Evolutionary conservation across 1,140 invertebrate genomes (phyloP).

Genomic region (Schlechtendalia chinensis): DNA sequence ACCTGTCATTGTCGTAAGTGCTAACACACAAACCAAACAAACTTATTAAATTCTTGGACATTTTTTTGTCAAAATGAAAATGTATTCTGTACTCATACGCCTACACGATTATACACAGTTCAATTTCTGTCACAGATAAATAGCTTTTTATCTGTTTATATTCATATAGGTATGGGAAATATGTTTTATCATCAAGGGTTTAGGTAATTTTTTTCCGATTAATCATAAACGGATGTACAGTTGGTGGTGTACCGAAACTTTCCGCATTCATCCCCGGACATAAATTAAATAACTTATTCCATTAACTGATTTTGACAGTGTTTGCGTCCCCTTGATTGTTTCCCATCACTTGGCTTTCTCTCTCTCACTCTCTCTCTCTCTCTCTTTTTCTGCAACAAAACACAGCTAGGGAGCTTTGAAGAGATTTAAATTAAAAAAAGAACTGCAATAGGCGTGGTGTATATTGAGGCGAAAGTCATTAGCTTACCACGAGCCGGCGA

Average conservation of each 20-base stretch:
- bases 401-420: conserved; percentile 1
- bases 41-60: conserved; percentile 49
- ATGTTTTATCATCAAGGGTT: conserved; percentile 12
- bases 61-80: conserved; percentile 31
- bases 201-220: conserved; percentile 4
- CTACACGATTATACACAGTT: not conserved
- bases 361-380: too few relatives aligned
- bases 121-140: not conserved
- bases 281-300: conserved; percentile 50
- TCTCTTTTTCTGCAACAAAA: not conserved
- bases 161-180: not conserved
- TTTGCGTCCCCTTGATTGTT: conserved; percentile 47
- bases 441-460: conserved; percentile 15
- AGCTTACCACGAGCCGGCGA: conserved; percentile 42
- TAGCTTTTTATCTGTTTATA: not conserved
- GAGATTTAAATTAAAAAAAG: conserved; percentile 49
- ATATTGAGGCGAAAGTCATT: conserved; percentile 50
- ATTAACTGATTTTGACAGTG: conserved; percentile 50
- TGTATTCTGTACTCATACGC: not conserved
- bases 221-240: conserved; percentile 28
- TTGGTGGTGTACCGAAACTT: conserved; percentile 22
- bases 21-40: conserved; percentile 44
- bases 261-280: conserved; percentile 38
- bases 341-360: conserved; percentile 33
- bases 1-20: conserved; percentile 47